These are phyloP conservation scores for Tenualosa ilisha DNA, from an alignment of 2,797 vertebrate genomes.

Conservation along the genomic window DNA sequence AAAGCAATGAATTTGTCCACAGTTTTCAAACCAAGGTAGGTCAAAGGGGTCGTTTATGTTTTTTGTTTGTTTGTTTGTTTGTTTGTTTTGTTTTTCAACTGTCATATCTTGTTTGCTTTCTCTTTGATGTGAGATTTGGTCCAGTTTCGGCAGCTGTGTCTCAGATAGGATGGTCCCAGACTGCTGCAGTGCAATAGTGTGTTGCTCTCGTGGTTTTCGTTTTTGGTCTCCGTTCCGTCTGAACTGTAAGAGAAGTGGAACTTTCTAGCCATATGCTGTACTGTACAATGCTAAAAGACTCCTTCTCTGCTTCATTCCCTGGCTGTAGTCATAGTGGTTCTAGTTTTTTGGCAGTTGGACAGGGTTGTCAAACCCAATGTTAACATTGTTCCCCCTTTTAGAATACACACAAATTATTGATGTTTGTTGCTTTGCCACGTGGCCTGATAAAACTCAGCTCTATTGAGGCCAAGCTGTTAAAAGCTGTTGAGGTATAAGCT, in stretches of 20 bases:
- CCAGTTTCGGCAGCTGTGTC: conserved; percentile 48
- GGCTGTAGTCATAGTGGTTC: conserved; percentile 40
- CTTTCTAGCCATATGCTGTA: conserved; percentile 40
- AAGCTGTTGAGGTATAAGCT: conserved; percentile 19
- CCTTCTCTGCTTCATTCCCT: neutral
- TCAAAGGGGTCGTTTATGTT: conserved; percentile 59
- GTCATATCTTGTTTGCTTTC: conserved; percentile 46
- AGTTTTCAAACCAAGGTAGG: conserved; percentile 60
- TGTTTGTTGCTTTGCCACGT: neutral
- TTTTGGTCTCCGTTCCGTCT: conserved; percentile 36
- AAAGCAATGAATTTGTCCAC: conserved; percentile 71
- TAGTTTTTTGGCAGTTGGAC: conserved; percentile 31
- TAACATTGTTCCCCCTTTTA: neutral
- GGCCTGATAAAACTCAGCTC: neutral
- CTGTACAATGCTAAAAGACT: conserved; percentile 15
- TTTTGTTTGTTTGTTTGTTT: conserved; percentile 49
- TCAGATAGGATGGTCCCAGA: conserved; percentile 32
- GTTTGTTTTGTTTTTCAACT: conserved; percentile 28
- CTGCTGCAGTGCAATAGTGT: conserved; percentile 50
- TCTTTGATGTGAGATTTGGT: conserved; percentile 46
- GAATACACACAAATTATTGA: neutral
- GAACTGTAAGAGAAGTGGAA: conserved; percentile 38
- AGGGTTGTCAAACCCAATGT: conserved; percentile 31
- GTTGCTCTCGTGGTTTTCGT: conserved; percentile 41
- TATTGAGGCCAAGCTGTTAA: conserved; percentile 1